phyloP scores from a whole-genome alignment of 2,888 invertebrate species.

The Apamea crenata region DNA sequence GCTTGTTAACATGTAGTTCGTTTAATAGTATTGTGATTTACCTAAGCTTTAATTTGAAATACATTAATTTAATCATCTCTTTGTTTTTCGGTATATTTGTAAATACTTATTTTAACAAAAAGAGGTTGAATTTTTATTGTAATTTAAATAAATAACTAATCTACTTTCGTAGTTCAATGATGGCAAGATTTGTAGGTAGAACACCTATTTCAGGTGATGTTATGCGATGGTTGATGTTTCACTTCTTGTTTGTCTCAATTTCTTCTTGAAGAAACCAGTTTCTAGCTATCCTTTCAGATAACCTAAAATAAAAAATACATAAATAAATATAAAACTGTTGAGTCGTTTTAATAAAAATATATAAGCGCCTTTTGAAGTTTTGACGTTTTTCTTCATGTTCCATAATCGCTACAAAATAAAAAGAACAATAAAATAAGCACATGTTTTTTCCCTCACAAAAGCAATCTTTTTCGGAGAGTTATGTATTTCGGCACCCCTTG shows the following conservation, averaged over 20 bases:
- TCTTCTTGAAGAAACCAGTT: background rate
- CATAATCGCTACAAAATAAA: conserved; percentile 43
- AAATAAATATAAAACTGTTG: background rate
- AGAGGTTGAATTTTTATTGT: too few species aligned
- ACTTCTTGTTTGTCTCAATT: background rate
- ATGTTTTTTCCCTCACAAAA: conserved; percentile 47
- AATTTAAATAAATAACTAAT: too few species aligned
- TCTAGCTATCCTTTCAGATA: background rate
- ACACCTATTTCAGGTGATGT: background rate
- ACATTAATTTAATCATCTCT: background rate
- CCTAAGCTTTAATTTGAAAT: background rate
- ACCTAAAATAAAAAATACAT: background rate
- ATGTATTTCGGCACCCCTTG: conserved; percentile 62
- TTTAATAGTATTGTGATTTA: conserved; percentile 14
- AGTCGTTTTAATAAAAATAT: background rate
- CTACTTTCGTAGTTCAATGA: too few species aligned
- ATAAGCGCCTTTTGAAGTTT: conserved; percentile 7
- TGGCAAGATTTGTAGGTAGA: too few species aligned
- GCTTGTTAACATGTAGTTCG: conserved; percentile 33
- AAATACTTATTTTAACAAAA: too few species aligned
- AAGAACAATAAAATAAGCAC: conserved; percentile 55
- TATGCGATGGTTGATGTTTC: too few species aligned
- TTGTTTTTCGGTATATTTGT: background rate
- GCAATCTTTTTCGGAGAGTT: conserved; percentile 55
- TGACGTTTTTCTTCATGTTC: conserved; percentile 19